Percentiles rank a stretch among this genome's conserved stretches.
These are phyloP conservation scores for Hypotaenidia philippensis DNA, from an alignment of 2,797 vertebrate genomes.

Conservation along the genomic window DNA sequence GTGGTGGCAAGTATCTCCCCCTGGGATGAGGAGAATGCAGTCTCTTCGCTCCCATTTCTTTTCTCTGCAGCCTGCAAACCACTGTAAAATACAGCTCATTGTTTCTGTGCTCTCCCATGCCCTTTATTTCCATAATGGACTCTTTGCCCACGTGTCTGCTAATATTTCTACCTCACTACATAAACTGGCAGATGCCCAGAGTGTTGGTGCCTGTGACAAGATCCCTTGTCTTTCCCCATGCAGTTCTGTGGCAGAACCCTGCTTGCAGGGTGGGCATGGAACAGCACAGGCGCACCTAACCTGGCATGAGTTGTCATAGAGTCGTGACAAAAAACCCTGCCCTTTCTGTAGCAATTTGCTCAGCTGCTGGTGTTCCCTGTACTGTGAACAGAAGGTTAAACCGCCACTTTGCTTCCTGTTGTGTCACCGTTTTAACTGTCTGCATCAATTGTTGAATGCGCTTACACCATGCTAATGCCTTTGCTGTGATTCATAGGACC, in stretches of 20 bases:
- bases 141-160: background rate
- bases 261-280: background rate
- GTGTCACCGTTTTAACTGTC: slow-evolving; percentile 7
- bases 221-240: background rate
- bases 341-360: background rate
- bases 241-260: slow-evolving; percentile 3
- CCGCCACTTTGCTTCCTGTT: slow-evolving; percentile 37
- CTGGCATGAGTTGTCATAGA: background rate
- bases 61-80: background rate
- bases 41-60: background rate
- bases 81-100: slow-evolving; percentile 3
- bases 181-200: slow-evolving; percentile 44
- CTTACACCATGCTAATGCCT: background rate
- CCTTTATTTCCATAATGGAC: slow-evolving; percentile 59
- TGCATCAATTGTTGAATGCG: background rate
- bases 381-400: slow-evolving; percentile 1
- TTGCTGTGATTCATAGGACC: background rate
- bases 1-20: background rate
- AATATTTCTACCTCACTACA: slow-evolving; percentile 52
- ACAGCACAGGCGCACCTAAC: slow-evolving; percentile 19
- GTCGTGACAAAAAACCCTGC: background rate
- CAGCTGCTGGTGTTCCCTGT: background rate
- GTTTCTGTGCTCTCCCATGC: slow-evolving; percentile 16
- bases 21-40: background rate
- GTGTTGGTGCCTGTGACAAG: background rate